phyloP scores from a whole-genome alignment of 1,140 invertebrate genomes.

The Drosophila pachea region DNA sequence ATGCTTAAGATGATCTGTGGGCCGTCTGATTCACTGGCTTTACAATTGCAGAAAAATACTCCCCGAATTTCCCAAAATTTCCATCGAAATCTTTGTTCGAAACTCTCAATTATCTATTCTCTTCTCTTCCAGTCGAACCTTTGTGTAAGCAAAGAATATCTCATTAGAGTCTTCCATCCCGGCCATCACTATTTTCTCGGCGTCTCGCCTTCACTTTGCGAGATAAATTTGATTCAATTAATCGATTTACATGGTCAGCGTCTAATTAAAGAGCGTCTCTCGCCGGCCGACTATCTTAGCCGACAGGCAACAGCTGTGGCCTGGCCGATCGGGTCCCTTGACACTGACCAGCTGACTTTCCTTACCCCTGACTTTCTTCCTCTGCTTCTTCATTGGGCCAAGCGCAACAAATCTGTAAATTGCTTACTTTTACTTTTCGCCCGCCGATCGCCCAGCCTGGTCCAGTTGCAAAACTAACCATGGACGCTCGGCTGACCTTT shows the following conservation, averaged over 20 bases:
- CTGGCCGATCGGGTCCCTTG: slow-evolving; percentile 18
- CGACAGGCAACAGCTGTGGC: slow-evolving; percentile 20
- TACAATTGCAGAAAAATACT: no score
- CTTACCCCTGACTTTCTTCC: slow-evolving; percentile 37
- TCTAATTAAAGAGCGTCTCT: slow-evolving; percentile 44
- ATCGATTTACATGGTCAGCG: slow-evolving; percentile 62
- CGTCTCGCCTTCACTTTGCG: slow-evolving; percentile 17
- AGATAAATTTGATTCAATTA: slow-evolving; percentile 59
- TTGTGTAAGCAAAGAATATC: no score
- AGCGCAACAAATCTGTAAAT: slow-evolving; percentile 67
- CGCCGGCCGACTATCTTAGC: slow-evolving; percentile 10
- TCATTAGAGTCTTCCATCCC: no score
- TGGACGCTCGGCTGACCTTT: slow-evolving; percentile 56
- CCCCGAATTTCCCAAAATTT: no score
- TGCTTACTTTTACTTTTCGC: slow-evolving; percentile 69
- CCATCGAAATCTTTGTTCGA: no score
- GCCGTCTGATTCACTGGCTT: no score
- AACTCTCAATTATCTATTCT: no score
- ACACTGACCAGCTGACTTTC: slow-evolving; percentile 63
- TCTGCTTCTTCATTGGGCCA: slow-evolving; percentile 3
- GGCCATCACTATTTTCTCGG: neutral
- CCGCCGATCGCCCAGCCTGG: neutral
- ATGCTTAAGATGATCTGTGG: no score
- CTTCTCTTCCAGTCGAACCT: no score
- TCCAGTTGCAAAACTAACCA: slow-evolving; percentile 6